Base-by-base conservation (phyloP, 2,888 invertebrate species). In the Dynastes tityus region DNA sequence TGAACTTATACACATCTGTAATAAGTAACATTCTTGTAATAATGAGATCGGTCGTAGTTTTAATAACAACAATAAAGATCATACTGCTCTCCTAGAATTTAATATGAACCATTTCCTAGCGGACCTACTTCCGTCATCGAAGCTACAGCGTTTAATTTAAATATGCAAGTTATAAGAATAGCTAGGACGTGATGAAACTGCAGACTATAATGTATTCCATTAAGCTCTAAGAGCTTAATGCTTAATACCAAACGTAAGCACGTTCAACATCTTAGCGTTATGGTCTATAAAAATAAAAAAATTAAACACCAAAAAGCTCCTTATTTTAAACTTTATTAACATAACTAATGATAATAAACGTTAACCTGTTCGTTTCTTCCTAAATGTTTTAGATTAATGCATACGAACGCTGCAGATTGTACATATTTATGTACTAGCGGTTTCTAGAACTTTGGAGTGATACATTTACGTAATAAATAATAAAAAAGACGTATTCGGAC, bases 111-210 rank as follows among this genome's bases (percentile, higher is more conserved):
- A 3, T 63, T 11, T 29, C 27, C 63, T 29, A 29, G 63, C 11
- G 32, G n/a, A 29, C n/a, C 29, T 61, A 61, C 2, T 63, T n/a
- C 45, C 11, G 45, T 63, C 63, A 63, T 63, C 63, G 29, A 63
- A 63, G 27, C 63, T 63, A 32, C 63, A 63, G 63, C 32, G 32
- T 32, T 63, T 63, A 63, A 63, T 63, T 63, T 63, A 63, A 63
- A 63, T 63, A 63, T 29, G 63, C 32, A 63, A 29, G 63, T 63
- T 63, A 63, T 63, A 63, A 63, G 27, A 27, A 63, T 32, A 63
- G 63, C 13, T 63, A 32, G 13, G 32, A 63, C 63, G 63, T 63
- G 63, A 63, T 27, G 29, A 13, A 63, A 63, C 29, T 63, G 29
- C 22, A 63, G 32, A 63, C 9, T 11, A 11, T 13, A 63, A 29